Conservation (phyloP, 2,888 invertebrate genomes). For the Ennomos fuscantarius region DNA sequence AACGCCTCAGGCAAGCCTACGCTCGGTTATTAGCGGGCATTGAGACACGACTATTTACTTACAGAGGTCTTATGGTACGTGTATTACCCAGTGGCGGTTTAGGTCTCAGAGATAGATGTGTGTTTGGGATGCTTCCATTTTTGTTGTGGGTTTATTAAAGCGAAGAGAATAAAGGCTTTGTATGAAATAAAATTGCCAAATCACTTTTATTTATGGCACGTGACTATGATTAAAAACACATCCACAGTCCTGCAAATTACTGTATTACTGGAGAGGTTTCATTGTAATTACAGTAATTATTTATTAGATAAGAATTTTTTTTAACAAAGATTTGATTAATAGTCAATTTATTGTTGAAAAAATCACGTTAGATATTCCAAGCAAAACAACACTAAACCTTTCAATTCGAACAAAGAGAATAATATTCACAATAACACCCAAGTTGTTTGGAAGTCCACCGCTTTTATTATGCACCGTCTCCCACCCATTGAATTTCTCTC, state of each 20-base stretch:
- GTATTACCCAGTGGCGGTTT: constrained; percentile 59
- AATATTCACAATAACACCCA: constrained; percentile 50
- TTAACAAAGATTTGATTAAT: too few species aligned
- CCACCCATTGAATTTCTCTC: constrained; percentile 75
- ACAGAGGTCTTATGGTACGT: constrained; percentile 55
- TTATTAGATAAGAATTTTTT: too few species aligned
- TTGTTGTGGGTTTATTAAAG: neutral
- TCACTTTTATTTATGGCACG: too few species aligned
- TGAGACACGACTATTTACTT: constrained; percentile 82
- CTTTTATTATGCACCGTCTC: constrained; percentile 63
- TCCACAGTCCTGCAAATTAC: too few species aligned
- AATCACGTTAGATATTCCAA: constrained; percentile 8
- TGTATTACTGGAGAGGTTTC: too few species aligned
- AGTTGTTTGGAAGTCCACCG: constrained; percentile 33
- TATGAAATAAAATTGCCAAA: neutral
- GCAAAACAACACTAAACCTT: constrained; percentile 33
- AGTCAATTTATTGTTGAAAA: too few species aligned
- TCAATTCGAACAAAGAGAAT: constrained; percentile 24
- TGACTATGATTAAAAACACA: neutral
- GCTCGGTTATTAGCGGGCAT: constrained; percentile 75
- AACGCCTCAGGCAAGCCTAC: constrained; percentile 73
- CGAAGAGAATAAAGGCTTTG: neutral
- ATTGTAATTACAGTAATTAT: too few species aligned
- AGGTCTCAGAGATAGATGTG: constrained; percentile 39
- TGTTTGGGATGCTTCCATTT: constrained; percentile 4